Conservation (phyloP, 92 coral and sea anemone species). For the Umimayanthus chanpuru region DNA sequence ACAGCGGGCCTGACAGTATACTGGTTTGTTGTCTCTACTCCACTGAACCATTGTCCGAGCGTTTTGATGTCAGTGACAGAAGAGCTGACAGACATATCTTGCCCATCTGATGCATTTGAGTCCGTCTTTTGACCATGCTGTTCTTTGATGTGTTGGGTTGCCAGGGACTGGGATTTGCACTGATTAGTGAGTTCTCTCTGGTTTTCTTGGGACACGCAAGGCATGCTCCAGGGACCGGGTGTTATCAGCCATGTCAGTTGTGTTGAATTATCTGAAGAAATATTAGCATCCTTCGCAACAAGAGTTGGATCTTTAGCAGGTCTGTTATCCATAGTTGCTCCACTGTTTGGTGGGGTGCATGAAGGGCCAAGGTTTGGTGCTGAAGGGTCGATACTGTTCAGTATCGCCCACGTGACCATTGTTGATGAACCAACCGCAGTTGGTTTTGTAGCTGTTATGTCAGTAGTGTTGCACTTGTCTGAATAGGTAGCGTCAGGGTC, state of each 20-base stretch:
- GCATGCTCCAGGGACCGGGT: background rate
- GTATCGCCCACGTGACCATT: slow-evolving; percentile 25
- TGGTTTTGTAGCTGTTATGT: background rate
- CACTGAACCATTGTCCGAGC: background rate
- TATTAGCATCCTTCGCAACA: background rate
- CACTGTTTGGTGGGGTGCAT: background rate
- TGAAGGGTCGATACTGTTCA: background rate
- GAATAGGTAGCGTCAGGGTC: background rate
- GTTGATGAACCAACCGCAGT: background rate
- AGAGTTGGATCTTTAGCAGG: background rate
- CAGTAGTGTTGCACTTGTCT: background rate
- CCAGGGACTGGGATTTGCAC: background rate
- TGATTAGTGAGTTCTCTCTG: background rate
- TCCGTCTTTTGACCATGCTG: background rate
- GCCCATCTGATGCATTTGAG: background rate
- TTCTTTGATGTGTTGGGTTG: background rate
- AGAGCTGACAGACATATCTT: background rate
- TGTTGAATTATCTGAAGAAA: background rate
- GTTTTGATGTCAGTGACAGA: background rate
- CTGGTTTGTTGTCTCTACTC: background rate
- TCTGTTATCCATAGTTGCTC: background rate
- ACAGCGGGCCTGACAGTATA: background rate
- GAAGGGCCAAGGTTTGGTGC: background rate
- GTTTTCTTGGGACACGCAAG: background rate
- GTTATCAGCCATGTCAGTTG: slow-evolving; percentile 19